Conservation (phyloP, 2,113 vertebrate genomes). For the Neogale vison region DNA sequence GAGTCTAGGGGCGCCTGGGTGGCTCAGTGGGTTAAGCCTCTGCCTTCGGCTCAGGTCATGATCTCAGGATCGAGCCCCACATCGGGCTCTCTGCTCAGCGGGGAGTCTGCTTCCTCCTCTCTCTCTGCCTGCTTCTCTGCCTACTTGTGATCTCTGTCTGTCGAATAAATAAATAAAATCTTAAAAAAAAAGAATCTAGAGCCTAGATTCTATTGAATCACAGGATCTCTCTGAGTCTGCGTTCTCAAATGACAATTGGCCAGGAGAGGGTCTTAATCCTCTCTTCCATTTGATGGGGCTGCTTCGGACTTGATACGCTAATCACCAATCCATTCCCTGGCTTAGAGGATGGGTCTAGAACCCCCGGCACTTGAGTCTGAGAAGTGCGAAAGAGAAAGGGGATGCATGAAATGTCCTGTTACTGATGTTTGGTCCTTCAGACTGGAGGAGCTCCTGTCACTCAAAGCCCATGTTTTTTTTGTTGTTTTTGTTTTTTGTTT, state of each 20-base stretch:
- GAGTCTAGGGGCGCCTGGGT: too few species aligned
- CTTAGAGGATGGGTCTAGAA: too few species aligned
- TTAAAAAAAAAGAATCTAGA: too few species aligned
- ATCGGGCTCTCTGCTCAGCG: too few species aligned
- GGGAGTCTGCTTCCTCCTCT: too few species aligned
- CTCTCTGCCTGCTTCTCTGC: too few species aligned
- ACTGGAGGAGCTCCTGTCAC: not conserved
- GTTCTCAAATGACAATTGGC: fast-evolving
- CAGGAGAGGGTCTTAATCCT: fast-evolving
- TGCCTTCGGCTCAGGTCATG: too few species aligned
- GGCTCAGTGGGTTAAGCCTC: too few species aligned
- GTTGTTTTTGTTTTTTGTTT: too few species aligned
- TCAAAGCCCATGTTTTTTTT: not conserved
- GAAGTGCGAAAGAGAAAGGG: not conserved
- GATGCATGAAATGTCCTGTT: fast-evolving
- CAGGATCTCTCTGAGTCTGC: fast-evolving
- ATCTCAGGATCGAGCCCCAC: fast-evolving
- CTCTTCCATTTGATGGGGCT: fast-evolving
- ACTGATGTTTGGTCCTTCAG: fast-evolving
- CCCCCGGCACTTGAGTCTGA: not conserved
- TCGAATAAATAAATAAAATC: too few species aligned
- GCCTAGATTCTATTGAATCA: not conserved
- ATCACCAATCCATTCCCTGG: fast-evolving
- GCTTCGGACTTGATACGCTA: fast-evolving
- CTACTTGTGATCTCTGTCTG: too few species aligned